phyloP scores from a whole-genome alignment of 2,888 invertebrate genomes.

The Hirtodrosophila histrioides region DNA sequence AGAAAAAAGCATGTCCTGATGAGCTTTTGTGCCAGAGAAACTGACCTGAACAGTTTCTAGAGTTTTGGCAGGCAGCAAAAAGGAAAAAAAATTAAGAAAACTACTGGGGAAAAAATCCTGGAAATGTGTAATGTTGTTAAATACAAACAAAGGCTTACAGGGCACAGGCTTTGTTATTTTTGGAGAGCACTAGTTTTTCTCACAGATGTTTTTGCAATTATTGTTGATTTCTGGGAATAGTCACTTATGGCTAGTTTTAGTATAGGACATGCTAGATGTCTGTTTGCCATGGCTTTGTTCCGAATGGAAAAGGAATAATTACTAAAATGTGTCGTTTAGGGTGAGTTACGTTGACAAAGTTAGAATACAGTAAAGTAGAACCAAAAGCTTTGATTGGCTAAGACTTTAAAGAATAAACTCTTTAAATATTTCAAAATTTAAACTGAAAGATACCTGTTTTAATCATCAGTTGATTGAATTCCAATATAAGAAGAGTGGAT shows the following conservation, averaged over 20 bases:
- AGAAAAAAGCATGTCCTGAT: slow-evolving; percentile 28
- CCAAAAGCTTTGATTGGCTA: too few species aligned
- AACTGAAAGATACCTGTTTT: too few species aligned
- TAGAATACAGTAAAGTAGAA: too few species aligned
- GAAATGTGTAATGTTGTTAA: slow-evolving; percentile 36
- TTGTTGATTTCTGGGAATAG: slow-evolving; percentile 34
- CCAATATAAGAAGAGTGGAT: too few species aligned
- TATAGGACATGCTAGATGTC: background rate
- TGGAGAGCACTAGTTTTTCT: slow-evolving; percentile 3
- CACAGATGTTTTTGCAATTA: slow-evolving; percentile 26
- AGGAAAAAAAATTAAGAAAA: slow-evolving; percentile 12
- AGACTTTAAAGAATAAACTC: too few species aligned
- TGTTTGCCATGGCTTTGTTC: slow-evolving; percentile 8
- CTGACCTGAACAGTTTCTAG: slow-evolving; percentile 43
- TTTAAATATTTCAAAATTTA: too few species aligned
- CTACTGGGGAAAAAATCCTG: slow-evolving; percentile 14
- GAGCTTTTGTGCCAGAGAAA: slow-evolving; percentile 14
- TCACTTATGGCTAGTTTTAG: background rate
- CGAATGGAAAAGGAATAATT: slow-evolving; percentile 16
- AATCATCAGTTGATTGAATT: too few species aligned
- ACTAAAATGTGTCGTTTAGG: background rate
- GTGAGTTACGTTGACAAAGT: too few species aligned
- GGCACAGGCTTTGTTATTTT: slow-evolving; percentile 46
- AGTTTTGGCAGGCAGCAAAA: slow-evolving; percentile 31
- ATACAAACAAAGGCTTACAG: slow-evolving; percentile 63